phyloP scores from a whole-genome alignment of 92 coral and sea anemone species.

The Chrysogorgia sp. region DNA sequence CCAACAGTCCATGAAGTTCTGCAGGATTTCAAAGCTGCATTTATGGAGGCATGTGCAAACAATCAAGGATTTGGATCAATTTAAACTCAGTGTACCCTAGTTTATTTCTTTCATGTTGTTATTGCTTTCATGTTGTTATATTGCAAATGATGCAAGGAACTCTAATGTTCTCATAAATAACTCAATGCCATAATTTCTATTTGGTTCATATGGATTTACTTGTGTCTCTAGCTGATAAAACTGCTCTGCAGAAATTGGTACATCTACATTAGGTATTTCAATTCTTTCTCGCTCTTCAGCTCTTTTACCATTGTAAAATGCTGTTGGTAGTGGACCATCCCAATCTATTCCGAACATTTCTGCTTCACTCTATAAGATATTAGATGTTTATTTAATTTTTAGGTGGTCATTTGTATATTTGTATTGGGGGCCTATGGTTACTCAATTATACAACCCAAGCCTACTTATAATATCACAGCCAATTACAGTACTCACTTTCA shows the following conservation, averaged over 20 bases:
- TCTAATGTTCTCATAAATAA: constrained; percentile 9
- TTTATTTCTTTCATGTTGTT: no score
- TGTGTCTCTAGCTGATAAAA: constrained; percentile 6
- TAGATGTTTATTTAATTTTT: neutral
- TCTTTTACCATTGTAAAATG: constrained; percentile 10
- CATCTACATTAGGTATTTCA: constrained; percentile 3
- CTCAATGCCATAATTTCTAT: constrained; percentile 14
- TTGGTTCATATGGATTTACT: neutral
- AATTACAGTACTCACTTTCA: no score
- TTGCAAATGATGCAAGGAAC: neutral
- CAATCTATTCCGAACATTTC: constrained; percentile 16
- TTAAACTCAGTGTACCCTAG: neutral
- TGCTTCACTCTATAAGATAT: neutral
- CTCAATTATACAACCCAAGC: neutral
- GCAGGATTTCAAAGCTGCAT: constrained; percentile 8
- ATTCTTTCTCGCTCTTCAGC: neutral
- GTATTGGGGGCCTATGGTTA: neutral
- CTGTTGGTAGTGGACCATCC: neutral
- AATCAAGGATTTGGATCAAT: constrained; percentile 15
- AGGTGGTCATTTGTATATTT: neutral
- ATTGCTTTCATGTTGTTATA: no score
- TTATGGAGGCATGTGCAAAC: constrained; percentile 22
- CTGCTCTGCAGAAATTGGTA: constrained; percentile 17
- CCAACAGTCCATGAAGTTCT: neutral
- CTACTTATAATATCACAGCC: no score